These are phyloP conservation scores for Dendroctonus valens DNA, from an alignment of 1,140 invertebrate species.

Conservation along the genomic window DNA sequence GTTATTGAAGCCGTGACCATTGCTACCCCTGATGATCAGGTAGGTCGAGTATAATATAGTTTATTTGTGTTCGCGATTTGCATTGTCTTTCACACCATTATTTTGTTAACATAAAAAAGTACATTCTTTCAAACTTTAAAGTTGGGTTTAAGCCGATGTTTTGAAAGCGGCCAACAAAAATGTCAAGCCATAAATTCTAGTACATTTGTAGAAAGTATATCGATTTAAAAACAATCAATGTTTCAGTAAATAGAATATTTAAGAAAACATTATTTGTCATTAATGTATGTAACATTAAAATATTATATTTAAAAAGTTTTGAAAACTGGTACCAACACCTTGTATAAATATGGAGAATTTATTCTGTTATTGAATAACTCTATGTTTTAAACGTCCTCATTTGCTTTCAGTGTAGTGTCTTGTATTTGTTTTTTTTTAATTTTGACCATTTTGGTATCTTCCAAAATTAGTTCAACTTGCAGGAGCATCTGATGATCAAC, in stretches of 20 bases:
- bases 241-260: no score
- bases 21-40: conserved; percentile 29
- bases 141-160: no score
- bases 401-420: neutral
- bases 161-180: no score
- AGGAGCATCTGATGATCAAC: conserved; percentile 37
- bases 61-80: conserved; percentile 3
- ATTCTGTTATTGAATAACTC: neutral
- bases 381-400: neutral
- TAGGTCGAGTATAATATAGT: conserved; percentile 23
- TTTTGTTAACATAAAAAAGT: neutral
- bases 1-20: conserved; percentile 43
- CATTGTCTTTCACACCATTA: neutral
- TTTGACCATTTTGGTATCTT: conserved; percentile 18
- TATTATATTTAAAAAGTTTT: no score
- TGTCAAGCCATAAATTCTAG: no score
- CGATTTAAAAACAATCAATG: no score
- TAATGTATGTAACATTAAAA: no score
- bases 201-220: no score
- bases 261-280: no score
- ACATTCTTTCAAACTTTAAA: no score
- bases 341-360: no score
- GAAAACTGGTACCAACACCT: no score
- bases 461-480: conserved; percentile 31
- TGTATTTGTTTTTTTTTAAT: conserved; percentile 26